Base-by-base conservation (phyloP, 2,797 vertebrate species). In the Chelon labrosus region DNA sequence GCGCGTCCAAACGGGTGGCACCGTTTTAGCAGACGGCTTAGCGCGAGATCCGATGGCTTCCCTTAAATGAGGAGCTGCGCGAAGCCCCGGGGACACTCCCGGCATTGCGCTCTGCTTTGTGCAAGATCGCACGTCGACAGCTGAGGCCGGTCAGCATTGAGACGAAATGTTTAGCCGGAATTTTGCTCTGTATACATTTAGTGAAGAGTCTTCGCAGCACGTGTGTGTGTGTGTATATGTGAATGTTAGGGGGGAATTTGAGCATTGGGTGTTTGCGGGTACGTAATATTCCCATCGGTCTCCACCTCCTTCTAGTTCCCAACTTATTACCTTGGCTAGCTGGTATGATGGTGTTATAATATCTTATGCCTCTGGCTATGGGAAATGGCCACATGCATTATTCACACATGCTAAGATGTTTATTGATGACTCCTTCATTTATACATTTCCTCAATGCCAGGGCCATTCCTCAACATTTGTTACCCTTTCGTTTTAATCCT, bases 371-470 rank as follows among this genome's bases (percentile, higher is more conserved):
- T 77, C 88, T 73, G 87, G 94, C 92, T 87, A 88, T 79, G 84
- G 88, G 87, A 91, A 94, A 94, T 92, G 88, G 85, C 85, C 85
- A 64, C 87, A 93, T 94, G 83, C 87, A 94, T 94, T 92, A 95
- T 95, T 95, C 90, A 94, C 84, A 89, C 73, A 79, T 81, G 83
- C 88, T 93, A 91, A 87, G 88, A 91, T 92, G 87, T 79, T 93
- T 93, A 93, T 94, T 94, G 93, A 95, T 93, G 91, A 90, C 74
- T 89, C 61, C 62, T 91, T 93, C 85, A 90, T 93, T 90, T 89
- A 88, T 91, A 85, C 88, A 91, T 91, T 92, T 90, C 71, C 78
- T 54, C 62, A 62, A 81, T 38, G 11, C 52, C 86, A 27, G 51
- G 77, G 64, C 59, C 59, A 83, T 89, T 92, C 75, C 70, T 88